These are phyloP conservation scores for Urophycis tenuis DNA, from an alignment of 2,797 vertebrate genomes.

Conservation along the genomic window DNA sequence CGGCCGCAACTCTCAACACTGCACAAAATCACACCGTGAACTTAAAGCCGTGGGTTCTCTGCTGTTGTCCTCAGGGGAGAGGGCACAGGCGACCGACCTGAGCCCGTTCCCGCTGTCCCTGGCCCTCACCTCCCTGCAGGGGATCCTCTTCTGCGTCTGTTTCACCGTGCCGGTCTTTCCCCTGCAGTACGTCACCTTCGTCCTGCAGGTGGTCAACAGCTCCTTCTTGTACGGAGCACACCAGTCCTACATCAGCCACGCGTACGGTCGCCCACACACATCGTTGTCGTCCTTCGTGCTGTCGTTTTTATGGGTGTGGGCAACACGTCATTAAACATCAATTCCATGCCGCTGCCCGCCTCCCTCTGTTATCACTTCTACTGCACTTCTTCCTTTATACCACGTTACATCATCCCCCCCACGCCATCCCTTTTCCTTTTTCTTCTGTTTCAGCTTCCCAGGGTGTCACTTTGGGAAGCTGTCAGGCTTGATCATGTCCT, in stretches of 20 bases:
- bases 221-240: conserved; percentile 79
- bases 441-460: conserved; percentile 22
- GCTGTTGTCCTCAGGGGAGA: conserved; percentile 42
- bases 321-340: not conserved
- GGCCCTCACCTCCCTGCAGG: conserved; percentile 23
- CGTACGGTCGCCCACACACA: conserved; percentile 48
- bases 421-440: too few species aligned
- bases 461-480: conserved; percentile 34
- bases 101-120: conserved; percentile 20
- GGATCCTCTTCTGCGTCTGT: conserved; percentile 26
- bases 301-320: not conserved
- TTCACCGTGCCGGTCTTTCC: conserved; percentile 61
- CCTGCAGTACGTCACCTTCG: conserved; percentile 73
- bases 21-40: not conserved
- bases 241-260: conserved; percentile 73
- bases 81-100: conserved; percentile 57
- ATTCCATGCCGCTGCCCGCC: too few species aligned
- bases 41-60: not conserved
- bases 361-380: too few species aligned
- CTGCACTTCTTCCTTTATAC: too few species aligned
- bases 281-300: not conserved
- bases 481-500: conserved; percentile 13
- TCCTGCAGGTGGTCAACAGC: conserved; percentile 77
- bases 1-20: too few species aligned
- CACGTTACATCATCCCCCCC: too few species aligned